Percentiles rank a stretch among this genome's conserved stretches.
Conservation (phyloP, 2,113 vertebrate genomes). For the Orthonyx spaldingii region DNA sequence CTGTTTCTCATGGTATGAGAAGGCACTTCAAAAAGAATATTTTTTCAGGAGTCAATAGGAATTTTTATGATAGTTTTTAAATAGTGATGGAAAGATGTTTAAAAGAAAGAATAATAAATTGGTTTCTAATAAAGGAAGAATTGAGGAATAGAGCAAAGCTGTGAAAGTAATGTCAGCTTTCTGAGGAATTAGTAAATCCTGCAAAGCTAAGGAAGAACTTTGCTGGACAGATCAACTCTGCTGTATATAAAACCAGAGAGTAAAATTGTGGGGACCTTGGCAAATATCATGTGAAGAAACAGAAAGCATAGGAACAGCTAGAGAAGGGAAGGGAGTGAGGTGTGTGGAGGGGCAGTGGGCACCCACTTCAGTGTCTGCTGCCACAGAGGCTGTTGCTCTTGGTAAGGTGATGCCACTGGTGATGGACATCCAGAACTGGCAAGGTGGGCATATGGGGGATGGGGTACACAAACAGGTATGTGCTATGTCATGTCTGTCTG, state of each 20-base stretch:
- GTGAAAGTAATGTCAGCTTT: background rate
- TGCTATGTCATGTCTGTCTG: slow-evolving; percentile 21
- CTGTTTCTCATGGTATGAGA: background rate
- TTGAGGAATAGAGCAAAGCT: background rate
- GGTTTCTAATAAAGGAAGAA: background rate
- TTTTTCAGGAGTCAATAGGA: background rate
- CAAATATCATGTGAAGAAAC: background rate
- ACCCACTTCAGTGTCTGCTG: background rate
- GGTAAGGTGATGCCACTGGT: background rate
- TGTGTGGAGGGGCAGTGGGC: background rate
- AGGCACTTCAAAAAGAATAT: background rate
- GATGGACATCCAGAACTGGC: background rate
- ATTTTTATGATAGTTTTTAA: background rate
- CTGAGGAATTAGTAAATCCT: slow-evolving; percentile 5
- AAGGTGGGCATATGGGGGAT: background rate
- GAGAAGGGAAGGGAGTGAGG: background rate
- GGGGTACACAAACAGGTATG: background rate
- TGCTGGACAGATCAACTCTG: slow-evolving; percentile 57
- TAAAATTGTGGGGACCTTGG: background rate
- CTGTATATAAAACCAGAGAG: background rate
- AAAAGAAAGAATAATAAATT: background rate
- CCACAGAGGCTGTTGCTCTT: background rate
- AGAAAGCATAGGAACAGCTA: background rate
- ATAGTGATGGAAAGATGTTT: background rate
- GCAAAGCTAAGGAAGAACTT: slow-evolving; percentile 63